A percentile compares a stretch with the other conserved stretches of the same genome.
These are phyloP conservation scores for Charanyca ferruginea DNA, from an alignment of 2,888 invertebrate genomes.

Conservation along the genomic window DNA sequence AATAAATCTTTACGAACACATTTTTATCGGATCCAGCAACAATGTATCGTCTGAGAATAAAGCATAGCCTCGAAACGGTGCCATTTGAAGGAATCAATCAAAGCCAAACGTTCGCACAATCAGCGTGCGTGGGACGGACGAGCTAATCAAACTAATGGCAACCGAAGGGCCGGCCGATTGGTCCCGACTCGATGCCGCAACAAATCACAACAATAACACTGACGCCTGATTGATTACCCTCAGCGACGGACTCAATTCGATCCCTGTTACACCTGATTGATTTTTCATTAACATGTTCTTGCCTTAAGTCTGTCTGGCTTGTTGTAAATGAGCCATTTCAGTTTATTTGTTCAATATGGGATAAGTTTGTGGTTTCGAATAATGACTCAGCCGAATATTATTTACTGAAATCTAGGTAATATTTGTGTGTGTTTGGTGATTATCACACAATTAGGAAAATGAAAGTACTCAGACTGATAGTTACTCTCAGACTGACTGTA, in stretches of 20 bases:
- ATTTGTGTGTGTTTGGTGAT: background rate
- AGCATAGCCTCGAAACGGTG: slow-evolving; percentile 72
- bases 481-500: slow-evolving; percentile 12
- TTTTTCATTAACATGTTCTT: slow-evolving; percentile 74
- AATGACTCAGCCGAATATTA: background rate
- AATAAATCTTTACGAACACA: slow-evolving; percentile 31
- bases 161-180: slow-evolving; percentile 75
- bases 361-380: background rate
- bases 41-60: slow-evolving; percentile 70
- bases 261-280: slow-evolving; percentile 80
- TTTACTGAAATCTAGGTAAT: background rate
- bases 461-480: slow-evolving; percentile 3
- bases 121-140: slow-evolving; percentile 84
- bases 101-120: slow-evolving; percentile 85
- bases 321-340: slow-evolving; percentile 25
- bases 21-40: slow-evolving; percentile 33
- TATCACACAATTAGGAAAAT: background rate
- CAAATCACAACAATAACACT: slow-evolving; percentile 88
- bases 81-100: slow-evolving; percentile 88
- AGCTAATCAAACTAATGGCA: slow-evolving; percentile 89
- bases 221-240: slow-evolving; percentile 85
- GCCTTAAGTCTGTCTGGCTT: slow-evolving; percentile 30
- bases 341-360: slow-evolving; percentile 10
- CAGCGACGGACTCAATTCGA: slow-evolving; percentile 79
- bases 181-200: slow-evolving; percentile 76